These are phyloP conservation scores for Ochropleura plecta DNA, from an alignment of 2,888 invertebrate species.

Conservation along the genomic window DNA sequence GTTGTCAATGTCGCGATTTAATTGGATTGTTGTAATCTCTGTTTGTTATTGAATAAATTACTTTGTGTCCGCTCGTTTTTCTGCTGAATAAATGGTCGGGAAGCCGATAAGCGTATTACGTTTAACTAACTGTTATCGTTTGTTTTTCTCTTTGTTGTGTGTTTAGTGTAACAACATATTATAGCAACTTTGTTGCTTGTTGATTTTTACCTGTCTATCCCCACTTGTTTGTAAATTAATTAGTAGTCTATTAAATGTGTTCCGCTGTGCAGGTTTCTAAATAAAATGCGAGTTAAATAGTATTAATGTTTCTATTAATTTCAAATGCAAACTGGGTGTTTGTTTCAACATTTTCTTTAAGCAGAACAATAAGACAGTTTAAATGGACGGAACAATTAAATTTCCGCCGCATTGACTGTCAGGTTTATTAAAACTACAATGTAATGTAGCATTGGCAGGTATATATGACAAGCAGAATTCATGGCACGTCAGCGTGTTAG, in stretches of 20 bases:
- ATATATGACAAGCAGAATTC: conserved; percentile 49
- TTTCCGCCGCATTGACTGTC: conserved; percentile 35
- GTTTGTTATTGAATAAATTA: conserved; percentile 75
- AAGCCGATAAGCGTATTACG: conserved; percentile 52
- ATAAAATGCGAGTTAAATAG: conserved; percentile 43
- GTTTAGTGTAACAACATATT: not conserved
- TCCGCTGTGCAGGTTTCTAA: conserved; percentile 21
- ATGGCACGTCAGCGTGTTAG: conserved; percentile 37
- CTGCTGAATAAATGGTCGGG: conserved; percentile 49
- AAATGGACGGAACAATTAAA: conserved; percentile 55
- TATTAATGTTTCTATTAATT: conserved; percentile 52
- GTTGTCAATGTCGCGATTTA: conserved; percentile 88
- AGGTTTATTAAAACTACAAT: conserved; percentile 31
- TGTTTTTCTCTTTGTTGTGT: conserved; percentile 26
- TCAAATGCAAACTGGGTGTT: conserved; percentile 39
- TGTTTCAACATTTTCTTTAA: conserved; percentile 26
- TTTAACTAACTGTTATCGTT: conserved; percentile 28
- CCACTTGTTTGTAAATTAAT: conserved; percentile 44
- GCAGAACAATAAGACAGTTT: conserved; percentile 52
- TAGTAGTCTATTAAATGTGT: conserved; percentile 42
- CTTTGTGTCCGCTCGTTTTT: conserved; percentile 60
- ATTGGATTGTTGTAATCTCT: conserved; percentile 88
- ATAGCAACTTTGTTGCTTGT: conserved; percentile 23
- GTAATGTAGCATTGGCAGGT: conserved; percentile 23
- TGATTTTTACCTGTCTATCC: conserved; percentile 20